Evolutionary conservation across 2,797 vertebrate genomes (phyloP), one percentile per base, ranked within the genome.

Genomic region (Percopsis omiscomaycus): DNA sequence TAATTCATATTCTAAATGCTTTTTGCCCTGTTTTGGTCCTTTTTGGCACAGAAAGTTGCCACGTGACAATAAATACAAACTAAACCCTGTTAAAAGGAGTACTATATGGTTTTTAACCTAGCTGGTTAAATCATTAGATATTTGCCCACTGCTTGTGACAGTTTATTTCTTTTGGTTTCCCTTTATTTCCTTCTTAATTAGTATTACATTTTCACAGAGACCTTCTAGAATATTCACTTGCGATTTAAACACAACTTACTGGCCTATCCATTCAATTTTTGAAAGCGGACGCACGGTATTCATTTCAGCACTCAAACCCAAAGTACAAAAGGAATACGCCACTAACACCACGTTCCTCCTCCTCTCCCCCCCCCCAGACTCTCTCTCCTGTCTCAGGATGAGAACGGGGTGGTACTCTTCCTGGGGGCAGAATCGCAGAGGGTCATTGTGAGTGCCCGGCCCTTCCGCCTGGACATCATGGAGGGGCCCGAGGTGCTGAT

Each of bases 381-480:
- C 13, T 89, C 89, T 55, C 79, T 91, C 47, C 48, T 94, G 67
- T 93, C 94, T 50, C 93, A 85, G 68, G 95, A 98, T 0, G 94
- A 96, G 68, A 94, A 94, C 8, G 94, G 94, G 0, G 89, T 97
- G 81, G 95, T 97, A 66, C 86, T 98, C 10, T 93, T 94, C 0
- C 65, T 96, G 66, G 94, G 93, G 1, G 74, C 73, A 0, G 91
- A 91, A 3, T 92, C 91, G 3, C 94, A 94, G 76, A 92, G 94
- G 73, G 86, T 97, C 68, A 94, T 98, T 45, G 73, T 98, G 81
- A 96, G 94, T 0, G 94, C 92, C 5, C 88, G 61, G 1, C 96
- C 96, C 0, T 98, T 98, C 82, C 93, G 96, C 1, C 83, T 98
- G 79, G 96, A 98, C 84, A 91, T 98, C 59, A 84, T 97, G 78